A percentile compares a stretch with the other conserved stretches of the same genome.
phyloP scores from a whole-genome alignment of 2,113 vertebrate species.

The Ascaphus truei region DNA sequence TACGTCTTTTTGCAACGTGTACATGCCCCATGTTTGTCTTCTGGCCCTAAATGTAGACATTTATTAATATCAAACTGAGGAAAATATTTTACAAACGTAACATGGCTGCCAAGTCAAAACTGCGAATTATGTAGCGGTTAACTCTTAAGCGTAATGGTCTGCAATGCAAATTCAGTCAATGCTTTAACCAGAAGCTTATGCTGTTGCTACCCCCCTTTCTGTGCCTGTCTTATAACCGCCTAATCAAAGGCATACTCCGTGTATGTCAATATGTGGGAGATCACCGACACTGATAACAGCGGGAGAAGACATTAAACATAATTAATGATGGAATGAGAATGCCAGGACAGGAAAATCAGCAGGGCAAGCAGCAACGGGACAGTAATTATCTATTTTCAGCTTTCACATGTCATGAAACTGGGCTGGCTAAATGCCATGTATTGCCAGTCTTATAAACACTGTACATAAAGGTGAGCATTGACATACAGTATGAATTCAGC shows the following conservation, averaged over 20 bases:
- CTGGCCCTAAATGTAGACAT: no score
- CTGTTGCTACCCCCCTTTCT: background rate
- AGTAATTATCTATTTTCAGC: conserved; percentile 27
- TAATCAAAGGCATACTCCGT: background rate
- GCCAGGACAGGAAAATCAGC: conserved; percentile 33
- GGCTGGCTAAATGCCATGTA: conserved; percentile 27
- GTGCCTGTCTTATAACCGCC: background rate
- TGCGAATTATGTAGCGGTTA: no score
- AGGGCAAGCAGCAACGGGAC: conserved; percentile 18
- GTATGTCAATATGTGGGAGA: conserved; percentile 28
- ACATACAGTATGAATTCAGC: background rate
- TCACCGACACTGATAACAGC: conserved; percentile 26
- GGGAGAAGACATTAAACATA: conserved; percentile 34
- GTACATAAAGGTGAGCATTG: background rate
- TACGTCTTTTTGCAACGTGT: no score
- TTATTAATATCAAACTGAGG: no score
- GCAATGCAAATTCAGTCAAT: background rate
- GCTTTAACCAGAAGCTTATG: background rate
- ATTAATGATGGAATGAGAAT: conserved; percentile 32
- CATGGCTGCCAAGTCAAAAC: no score
- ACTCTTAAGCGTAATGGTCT: no score
- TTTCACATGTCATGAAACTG: conserved; percentile 3
- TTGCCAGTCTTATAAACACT: background rate
- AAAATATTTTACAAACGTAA: no score
- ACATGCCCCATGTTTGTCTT: no score